These are phyloP conservation scores for Cladorhizidae sp. DNA, from an alignment of 37 sponge, comb jelly and placozoan genomes.

Conservation along the genomic window DNA sequence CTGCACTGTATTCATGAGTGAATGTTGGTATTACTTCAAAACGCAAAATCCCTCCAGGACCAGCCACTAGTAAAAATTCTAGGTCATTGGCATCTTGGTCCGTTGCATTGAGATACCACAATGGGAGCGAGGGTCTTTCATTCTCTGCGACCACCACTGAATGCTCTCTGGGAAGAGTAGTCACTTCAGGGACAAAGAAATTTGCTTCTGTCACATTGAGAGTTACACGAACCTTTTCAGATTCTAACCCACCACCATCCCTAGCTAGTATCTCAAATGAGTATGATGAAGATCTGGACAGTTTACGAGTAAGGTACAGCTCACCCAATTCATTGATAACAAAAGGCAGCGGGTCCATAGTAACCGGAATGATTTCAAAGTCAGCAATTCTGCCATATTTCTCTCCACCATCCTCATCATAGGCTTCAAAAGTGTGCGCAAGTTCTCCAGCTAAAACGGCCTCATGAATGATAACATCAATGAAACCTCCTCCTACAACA, in stretches of 20 bases:
- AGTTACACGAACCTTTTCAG: slow-evolving; percentile 23
- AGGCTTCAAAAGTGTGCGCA: slow-evolving; percentile 17
- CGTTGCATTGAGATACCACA: slow-evolving; percentile 13
- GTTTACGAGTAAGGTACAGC: slow-evolving; percentile 11
- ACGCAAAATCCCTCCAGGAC: slow-evolving; percentile 10
- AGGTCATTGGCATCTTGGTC: slow-evolving; percentile 40
- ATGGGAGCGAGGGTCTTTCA: slow-evolving; percentile 2
- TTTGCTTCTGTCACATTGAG: slow-evolving; percentile 34
- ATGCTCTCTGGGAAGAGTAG: background rate
- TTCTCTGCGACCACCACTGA: slow-evolving; percentile 26
- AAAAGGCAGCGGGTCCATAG: slow-evolving; percentile 21
- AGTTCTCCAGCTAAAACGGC: slow-evolving; percentile 5
- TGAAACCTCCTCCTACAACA: background rate
- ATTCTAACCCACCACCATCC: slow-evolving; percentile 55
- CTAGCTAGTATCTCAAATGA: slow-evolving; percentile 41
- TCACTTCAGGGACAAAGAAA: slow-evolving; percentile 22
- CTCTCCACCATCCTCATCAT: slow-evolving; percentile 48
- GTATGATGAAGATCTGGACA: background rate
- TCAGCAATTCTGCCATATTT: slow-evolving; percentile 24
- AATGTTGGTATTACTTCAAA: background rate
- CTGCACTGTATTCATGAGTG: background rate
- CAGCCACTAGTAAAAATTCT: background rate
- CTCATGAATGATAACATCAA: slow-evolving; percentile 30
- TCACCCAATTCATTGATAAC: slow-evolving; percentile 7
- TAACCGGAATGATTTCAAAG: background rate